Conservation (phyloP, 1,140 invertebrate species). For the Drosophila sucinea region DNA sequence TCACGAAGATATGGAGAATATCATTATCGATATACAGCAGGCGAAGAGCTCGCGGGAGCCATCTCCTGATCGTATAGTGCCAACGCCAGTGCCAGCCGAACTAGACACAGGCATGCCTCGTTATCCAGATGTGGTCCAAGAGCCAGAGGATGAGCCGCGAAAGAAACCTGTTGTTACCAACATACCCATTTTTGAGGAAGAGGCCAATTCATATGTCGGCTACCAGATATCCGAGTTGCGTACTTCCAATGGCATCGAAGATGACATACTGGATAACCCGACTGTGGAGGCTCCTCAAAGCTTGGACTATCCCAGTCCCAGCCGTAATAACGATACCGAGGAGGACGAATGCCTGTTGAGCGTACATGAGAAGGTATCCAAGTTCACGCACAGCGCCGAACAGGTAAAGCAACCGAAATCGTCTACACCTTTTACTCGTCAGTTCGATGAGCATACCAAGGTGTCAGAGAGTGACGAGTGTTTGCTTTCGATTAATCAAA, state of each 20-base stretch:
- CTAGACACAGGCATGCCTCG: slow-evolving; percentile 86
- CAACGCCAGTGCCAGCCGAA: slow-evolving; percentile 85
- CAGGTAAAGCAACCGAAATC: slow-evolving; percentile 76
- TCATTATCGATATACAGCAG: slow-evolving; percentile 87
- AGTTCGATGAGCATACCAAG: slow-evolving; percentile 75
- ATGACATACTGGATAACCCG: slow-evolving; percentile 68
- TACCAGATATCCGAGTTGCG: slow-evolving; percentile 79
- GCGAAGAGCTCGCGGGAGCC: slow-evolving; percentile 89
- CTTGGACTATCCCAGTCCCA: slow-evolving; percentile 54
- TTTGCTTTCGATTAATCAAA: slow-evolving; percentile 87
- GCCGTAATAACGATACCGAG: slow-evolving; percentile 26
- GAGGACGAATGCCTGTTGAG: slow-evolving; percentile 84
- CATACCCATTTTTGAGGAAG: slow-evolving; percentile 82
- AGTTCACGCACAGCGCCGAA: slow-evolving; percentile 84
- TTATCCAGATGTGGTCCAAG: slow-evolving; percentile 88
- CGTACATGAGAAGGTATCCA: slow-evolving; percentile 86
- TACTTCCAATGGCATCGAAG: slow-evolving; percentile 60
- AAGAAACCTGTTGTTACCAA: slow-evolving; percentile 81
- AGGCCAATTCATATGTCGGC: slow-evolving; percentile 71
- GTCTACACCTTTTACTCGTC: slow-evolving; percentile 66
- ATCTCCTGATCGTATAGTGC: slow-evolving; percentile 87
- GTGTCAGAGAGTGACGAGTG: slow-evolving; percentile 86
- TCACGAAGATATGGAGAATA: slow-evolving; percentile 83
- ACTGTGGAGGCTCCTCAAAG: slow-evolving; percentile 72
- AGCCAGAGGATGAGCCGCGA: slow-evolving; percentile 87